Percentiles rank a stretch among this genome's conserved stretches.
Evolutionary conservation across 2,888 invertebrate genomes (phyloP).

Genomic region (Drosophila maculinotata): DNA sequence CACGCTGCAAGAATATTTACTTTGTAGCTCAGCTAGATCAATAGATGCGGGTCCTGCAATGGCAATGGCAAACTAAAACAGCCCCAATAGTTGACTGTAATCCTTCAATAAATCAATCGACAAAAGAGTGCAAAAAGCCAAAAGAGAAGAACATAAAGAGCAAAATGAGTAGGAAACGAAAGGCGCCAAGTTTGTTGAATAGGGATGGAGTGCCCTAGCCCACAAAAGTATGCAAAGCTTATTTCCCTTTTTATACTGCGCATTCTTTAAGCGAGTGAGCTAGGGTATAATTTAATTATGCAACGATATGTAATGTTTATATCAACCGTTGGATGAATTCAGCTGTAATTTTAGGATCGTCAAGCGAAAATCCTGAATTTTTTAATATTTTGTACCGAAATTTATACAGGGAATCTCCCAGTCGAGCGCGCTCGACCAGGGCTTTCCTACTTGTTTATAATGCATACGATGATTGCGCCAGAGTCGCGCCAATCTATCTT

Average conservation of each 20-base stretch:
- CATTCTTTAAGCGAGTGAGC: neutral
- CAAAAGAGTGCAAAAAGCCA: constrained; percentile 5
- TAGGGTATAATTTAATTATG: neutral
- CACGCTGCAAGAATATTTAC: too few species aligned
- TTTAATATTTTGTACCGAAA: neutral
- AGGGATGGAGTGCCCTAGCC: neutral
- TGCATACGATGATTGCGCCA: constrained; percentile 63
- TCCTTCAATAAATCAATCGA: constrained; percentile 59
- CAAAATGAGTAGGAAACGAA: constrained; percentile 21
- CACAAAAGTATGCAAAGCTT: constrained; percentile 58
- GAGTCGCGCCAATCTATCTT: constrained; percentile 62
- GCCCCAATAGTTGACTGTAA: constrained; percentile 37
- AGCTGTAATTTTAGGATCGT: neutral
- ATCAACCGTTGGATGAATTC: too few species aligned
- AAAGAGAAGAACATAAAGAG: constrained; percentile 5
- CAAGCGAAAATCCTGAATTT: neutral
- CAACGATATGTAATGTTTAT: neutral
- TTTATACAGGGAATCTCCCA: neutral
- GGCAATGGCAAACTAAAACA: constrained; percentile 21
- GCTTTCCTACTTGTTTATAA: constrained; percentile 45
- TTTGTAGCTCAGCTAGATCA: neutral
- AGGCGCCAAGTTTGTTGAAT: constrained; percentile 8
- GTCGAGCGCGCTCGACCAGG: neutral
- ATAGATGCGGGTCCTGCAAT: neutral
- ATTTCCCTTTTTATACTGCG: constrained; percentile 18